Conservation (phyloP, 2,113 vertebrate genomes). For the Phylloscopus whistleri region DNA sequence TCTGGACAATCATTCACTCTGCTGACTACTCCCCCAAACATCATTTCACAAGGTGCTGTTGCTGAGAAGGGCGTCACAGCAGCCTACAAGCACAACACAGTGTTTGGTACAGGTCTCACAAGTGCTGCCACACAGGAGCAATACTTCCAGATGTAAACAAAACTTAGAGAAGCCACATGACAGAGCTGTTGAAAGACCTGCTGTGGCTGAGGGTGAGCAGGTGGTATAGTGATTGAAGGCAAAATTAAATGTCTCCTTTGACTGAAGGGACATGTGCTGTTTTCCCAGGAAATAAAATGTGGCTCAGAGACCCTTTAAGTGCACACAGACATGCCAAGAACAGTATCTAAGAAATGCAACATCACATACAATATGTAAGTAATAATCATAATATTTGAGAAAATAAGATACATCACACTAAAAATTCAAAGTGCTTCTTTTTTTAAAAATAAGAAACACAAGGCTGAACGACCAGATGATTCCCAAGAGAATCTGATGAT, state of each 20-base stretch:
- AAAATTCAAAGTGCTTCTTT: background rate
- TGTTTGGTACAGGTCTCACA: background rate
- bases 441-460: background rate
- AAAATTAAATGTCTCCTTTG: slow-evolving; percentile 1
- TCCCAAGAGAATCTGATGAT: slow-evolving; percentile 57
- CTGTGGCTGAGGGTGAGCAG: background rate
- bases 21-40: background rate
- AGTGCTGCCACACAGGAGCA: background rate
- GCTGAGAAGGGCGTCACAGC: background rate
- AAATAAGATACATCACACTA: background rate
- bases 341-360: background rate
- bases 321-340: background rate
- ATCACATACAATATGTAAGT: slow-evolving; percentile 1
- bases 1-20: background rate
- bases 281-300: background rate
- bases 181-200: background rate
- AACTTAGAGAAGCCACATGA: background rate
- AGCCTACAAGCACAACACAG: background rate
- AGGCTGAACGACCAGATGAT: slow-evolving; percentile 44
- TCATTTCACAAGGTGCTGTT: background rate
- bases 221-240: background rate
- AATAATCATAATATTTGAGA: slow-evolving; percentile 10
- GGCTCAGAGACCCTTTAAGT: background rate
- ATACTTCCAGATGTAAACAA: background rate
- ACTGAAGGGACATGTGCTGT: background rate